Conservation (phyloP, 2,113 vertebrate genomes). For the Glaucomys volans region DNA sequence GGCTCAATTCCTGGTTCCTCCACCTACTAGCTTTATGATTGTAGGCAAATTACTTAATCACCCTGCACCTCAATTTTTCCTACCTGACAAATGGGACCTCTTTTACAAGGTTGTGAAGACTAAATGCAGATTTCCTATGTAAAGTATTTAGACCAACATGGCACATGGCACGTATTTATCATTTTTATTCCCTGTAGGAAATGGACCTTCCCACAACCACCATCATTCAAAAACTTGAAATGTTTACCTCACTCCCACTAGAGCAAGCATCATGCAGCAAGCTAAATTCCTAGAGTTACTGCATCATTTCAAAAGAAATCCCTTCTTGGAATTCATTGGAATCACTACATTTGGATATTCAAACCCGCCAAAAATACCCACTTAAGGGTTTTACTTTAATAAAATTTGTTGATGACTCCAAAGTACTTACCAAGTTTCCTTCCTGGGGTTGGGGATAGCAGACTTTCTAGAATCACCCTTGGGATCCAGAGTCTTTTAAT, state of each 20-base stretch:
- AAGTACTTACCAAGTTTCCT: neutral
- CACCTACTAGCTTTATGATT: neutral
- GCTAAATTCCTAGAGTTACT: neutral
- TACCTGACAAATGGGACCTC: neutral
- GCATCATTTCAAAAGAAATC: neutral
- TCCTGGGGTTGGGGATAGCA: neutral
- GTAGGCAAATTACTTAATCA: neutral
- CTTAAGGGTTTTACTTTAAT: neutral
- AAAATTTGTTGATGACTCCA: neutral
- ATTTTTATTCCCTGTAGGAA: neutral
- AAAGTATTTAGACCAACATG: neutral
- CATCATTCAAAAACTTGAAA: neutral
- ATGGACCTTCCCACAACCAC: neutral
- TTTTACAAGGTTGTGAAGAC: neutral
- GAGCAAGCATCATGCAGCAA: neutral
- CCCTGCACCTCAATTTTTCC: neutral
- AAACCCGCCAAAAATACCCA: neutral
- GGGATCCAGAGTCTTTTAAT: neutral
- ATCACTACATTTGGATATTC: neutral
- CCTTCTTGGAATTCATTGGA: neutral
- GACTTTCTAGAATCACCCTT: neutral
- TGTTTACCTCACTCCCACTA: neutral
- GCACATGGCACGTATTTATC: neutral
- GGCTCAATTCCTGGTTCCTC: neutral
- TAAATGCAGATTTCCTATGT: neutral